phyloP scores from a whole-genome alignment of 2,888 invertebrate species.

The Acheta domesticus region DNA sequence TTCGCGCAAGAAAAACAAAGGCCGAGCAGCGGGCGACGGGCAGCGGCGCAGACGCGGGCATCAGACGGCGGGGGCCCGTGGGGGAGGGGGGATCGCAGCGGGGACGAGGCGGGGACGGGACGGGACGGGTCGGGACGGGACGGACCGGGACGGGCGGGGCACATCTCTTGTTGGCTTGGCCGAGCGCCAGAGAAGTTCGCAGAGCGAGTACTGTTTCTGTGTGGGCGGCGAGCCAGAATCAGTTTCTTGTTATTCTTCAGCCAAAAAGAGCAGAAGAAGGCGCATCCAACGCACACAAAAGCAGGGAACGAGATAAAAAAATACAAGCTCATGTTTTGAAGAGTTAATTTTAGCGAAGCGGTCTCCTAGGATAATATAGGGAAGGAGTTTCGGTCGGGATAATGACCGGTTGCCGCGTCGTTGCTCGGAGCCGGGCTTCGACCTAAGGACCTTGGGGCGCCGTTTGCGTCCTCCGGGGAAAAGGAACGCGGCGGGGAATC shows the following conservation, averaged over 20 bases:
- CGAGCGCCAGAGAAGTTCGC: neutral
- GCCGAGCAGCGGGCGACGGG: neutral
- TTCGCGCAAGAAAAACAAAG: neutral
- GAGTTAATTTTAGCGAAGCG: conserved; percentile 8
- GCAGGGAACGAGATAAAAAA: neutral
- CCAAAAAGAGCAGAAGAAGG: neutral
- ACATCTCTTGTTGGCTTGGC: conserved; percentile 18
- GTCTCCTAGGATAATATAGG: neutral
- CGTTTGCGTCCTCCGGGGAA: too few relatives aligned
- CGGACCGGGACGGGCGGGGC: neutral
- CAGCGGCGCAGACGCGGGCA: neutral
- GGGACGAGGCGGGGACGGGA: neutral
- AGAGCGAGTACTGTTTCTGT: neutral
- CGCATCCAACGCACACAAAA: neutral
- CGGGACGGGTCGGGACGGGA: neutral
- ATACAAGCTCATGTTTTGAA: conserved; percentile 18
- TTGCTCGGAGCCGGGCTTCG: neutral
- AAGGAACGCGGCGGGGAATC: too few relatives aligned
- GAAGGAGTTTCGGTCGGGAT: conserved; percentile 7
- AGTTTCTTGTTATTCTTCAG: conserved; percentile 10
- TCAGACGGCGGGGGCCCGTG: neutral
- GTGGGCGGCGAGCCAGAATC: neutral
- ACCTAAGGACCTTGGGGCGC: neutral
- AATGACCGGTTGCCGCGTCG: conserved; percentile 3
- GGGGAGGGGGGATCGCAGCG: neutral